Evolutionary conservation across 2,888 invertebrate genomes (phyloP).

Genomic region (Ormyrus nitidulus): DNA sequence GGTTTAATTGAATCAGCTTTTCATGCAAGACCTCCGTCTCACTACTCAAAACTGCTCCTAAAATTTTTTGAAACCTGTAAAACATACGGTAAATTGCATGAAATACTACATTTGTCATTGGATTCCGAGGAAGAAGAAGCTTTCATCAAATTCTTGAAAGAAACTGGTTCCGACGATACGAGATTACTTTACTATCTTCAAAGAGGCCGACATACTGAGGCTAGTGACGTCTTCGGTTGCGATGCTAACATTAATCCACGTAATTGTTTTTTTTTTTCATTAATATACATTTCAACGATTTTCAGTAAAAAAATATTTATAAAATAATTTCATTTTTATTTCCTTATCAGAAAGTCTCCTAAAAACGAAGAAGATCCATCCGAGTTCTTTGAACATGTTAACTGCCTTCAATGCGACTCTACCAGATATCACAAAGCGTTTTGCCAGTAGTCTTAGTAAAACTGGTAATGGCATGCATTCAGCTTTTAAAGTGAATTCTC

Average conservation of each 20-base stretch:
- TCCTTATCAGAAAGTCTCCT: no score
- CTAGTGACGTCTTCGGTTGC: constrained; percentile 58
- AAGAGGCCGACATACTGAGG: constrained; percentile 76
- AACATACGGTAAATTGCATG: constrained; percentile 65
- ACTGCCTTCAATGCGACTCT: constrained; percentile 69
- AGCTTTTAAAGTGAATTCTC: background rate
- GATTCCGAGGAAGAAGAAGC: constrained; percentile 81
- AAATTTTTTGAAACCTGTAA: constrained; percentile 71
- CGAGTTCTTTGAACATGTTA: constrained; percentile 63
- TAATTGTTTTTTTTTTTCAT: background rate
- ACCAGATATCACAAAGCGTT: constrained; percentile 67
- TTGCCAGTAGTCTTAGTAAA: constrained; percentile 57
- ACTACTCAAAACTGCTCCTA: constrained; percentile 67
- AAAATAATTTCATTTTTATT: no score
- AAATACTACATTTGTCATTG: constrained; percentile 81
- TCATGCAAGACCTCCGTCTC: constrained; percentile 68
- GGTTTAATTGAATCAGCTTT: constrained; percentile 72
- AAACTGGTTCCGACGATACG: constrained; percentile 81
- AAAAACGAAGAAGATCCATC: constrained; percentile 55
- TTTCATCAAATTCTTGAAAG: constrained; percentile 81
- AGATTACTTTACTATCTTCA: constrained; percentile 84
- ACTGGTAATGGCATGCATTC: background rate
- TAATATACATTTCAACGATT: no score
- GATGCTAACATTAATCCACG: constrained; percentile 34
- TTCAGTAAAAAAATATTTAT: no score